Evolutionary conservation across 1,140 invertebrate genomes (phyloP).

Genomic region (Scaptomyza pallida): DNA sequence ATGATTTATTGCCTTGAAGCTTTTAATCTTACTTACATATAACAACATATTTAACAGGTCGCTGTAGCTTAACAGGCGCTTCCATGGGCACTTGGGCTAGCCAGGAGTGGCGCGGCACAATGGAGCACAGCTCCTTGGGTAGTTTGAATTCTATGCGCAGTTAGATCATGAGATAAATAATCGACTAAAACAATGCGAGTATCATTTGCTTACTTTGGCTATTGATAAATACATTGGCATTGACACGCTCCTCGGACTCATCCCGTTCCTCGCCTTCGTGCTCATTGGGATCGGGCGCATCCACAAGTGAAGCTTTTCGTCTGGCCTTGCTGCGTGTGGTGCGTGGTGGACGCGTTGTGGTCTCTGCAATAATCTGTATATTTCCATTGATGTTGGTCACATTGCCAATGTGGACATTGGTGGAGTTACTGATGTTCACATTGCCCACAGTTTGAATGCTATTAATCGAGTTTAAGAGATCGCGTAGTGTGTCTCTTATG

Average conservation of each 20-base stretch:
- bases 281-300: background rate
- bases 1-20: no score
- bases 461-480: slow-evolving; percentile 72
- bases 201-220: slow-evolving; percentile 48
- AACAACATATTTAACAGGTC: slow-evolving; percentile 80
- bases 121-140: slow-evolving; percentile 67
- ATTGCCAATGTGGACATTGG: slow-evolving; percentile 84
- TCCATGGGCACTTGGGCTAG: slow-evolving; percentile 79
- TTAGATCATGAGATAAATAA: slow-evolving; percentile 7
- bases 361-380: slow-evolving; percentile 80
- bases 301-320: slow-evolving; percentile 29
- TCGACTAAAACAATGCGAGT: background rate
- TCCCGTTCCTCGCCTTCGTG: slow-evolving; percentile 15
- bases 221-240: slow-evolving; percentile 55
- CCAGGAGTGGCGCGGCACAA: slow-evolving; percentile 76
- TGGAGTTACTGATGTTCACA: slow-evolving; percentile 82
- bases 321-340: slow-evolving; percentile 6
- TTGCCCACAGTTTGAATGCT: slow-evolving; percentile 79
- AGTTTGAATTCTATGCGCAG: slow-evolving; percentile 76
- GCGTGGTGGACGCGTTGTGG: slow-evolving; percentile 6
- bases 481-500: slow-evolving; percentile 60
- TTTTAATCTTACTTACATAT: slow-evolving; percentile 66
- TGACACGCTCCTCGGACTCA: slow-evolving; percentile 60
- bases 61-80: slow-evolving; percentile 47
- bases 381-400: slow-evolving; percentile 84